Evolutionary conservation across 2,113 vertebrate genomes (phyloP).

Genomic region (Cyphomyrus plagiostoma): DNA sequence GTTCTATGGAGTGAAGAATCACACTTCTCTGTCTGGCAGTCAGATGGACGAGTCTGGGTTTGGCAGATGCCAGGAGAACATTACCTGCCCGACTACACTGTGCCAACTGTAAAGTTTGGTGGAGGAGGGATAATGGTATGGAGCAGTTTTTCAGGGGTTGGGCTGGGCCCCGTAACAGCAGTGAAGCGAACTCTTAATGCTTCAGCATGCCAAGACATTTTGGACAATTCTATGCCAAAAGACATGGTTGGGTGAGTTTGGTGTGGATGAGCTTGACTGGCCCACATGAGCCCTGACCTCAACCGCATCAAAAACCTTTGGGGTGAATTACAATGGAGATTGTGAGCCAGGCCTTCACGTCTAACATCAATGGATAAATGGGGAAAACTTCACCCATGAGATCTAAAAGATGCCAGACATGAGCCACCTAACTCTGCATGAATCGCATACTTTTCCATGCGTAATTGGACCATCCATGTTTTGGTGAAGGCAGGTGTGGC

Average conservation of each 20-base stretch:
- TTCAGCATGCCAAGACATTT: neutral
- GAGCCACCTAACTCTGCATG: neutral
- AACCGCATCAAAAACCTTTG: neutral
- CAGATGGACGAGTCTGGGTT: neutral
- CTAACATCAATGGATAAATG: neutral
- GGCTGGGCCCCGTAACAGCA: neutral
- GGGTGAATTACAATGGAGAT: neutral
- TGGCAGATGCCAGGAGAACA: neutral
- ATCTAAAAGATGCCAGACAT: neutral
- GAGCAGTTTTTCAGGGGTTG: neutral
- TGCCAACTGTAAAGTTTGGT: neutral
- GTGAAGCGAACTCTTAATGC: neutral
- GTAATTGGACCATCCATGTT: neutral
- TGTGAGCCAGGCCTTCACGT: neutral
- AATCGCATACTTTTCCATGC: neutral
- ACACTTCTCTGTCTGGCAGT: neutral
- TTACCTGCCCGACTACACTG: neutral
- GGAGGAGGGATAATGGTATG: neutral
- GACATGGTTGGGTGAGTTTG: neutral
- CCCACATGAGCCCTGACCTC: neutral
- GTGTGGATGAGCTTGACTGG: neutral
- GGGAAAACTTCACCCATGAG: neutral
- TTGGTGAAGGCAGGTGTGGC: neutral
- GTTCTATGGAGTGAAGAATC: neutral
- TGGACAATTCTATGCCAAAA: neutral